phyloP scores from a whole-genome alignment of 2,888 invertebrate species.

The Enchytraeus crypticus region DNA sequence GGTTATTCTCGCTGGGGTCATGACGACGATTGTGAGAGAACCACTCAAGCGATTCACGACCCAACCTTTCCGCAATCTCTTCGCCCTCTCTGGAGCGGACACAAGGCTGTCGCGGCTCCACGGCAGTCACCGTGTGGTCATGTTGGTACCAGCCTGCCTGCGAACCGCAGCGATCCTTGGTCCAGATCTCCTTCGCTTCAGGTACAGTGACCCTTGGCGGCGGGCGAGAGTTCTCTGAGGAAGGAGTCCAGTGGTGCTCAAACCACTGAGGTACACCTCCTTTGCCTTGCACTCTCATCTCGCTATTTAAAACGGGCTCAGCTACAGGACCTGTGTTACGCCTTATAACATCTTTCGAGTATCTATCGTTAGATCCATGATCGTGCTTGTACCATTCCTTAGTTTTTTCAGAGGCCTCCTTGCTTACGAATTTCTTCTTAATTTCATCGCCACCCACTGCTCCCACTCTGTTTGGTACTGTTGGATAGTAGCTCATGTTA shows the following conservation, averaged over 20 bases:
- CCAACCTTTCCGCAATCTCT: slow-evolving; percentile 14
- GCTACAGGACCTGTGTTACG: slow-evolving; percentile 7
- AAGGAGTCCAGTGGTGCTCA: neutral
- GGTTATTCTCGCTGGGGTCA: neutral
- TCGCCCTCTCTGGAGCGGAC: slow-evolving; percentile 13
- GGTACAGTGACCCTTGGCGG: slow-evolving; percentile 12
- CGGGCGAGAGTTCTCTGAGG: neutral
- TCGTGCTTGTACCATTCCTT: slow-evolving; percentile 28
- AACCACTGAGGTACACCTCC: slow-evolving; percentile 11
- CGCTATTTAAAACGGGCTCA: slow-evolving; percentile 6
- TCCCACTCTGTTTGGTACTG: slow-evolving; percentile 9
- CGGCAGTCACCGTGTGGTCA: neutral
- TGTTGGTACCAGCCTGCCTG: slow-evolving; percentile 19
- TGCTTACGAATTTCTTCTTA: slow-evolving; percentile 12
- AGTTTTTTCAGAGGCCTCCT: slow-evolving; percentile 7
- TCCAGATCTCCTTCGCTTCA: slow-evolving; percentile 22
- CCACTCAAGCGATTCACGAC: slow-evolving; percentile 18
- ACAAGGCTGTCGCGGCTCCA: neutral
- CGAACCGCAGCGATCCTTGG: slow-evolving; percentile 20
- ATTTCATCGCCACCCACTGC: slow-evolving; percentile 5
- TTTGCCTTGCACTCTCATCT: slow-evolving; percentile 9
- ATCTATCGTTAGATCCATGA: slow-evolving; percentile 5
- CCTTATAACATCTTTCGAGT: neutral
- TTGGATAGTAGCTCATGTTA: slow-evolving; percentile 18
- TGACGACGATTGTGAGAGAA: neutral